These are phyloP conservation scores for Brachylomia viminalis DNA, from an alignment of 2,888 invertebrate genomes.

Conservation along the genomic window DNA sequence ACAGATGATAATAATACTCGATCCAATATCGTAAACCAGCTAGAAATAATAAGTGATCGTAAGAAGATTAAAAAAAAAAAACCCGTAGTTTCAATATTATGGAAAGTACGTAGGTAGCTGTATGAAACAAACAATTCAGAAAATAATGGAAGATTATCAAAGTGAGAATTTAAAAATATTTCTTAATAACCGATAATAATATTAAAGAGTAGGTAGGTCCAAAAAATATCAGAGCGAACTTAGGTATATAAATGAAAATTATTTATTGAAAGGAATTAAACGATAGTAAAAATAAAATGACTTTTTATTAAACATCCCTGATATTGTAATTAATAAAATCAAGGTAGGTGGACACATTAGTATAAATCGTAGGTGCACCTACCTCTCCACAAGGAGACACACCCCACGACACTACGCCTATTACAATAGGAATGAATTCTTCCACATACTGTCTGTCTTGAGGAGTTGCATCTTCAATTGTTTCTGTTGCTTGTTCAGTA, in stretches of 20 bases:
- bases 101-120: not conserved
- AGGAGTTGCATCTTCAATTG: conserved; percentile 13
- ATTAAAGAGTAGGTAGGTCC: not conserved
- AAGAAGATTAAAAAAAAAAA: not conserved
- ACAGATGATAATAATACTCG: conserved; percentile 23
- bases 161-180: not conserved
- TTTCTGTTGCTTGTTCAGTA: conserved; percentile 32
- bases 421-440: conserved; percentile 74
- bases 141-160: not conserved
- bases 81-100: not conserved
- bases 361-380: conserved; percentile 89
- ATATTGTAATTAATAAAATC: conserved; percentile 83
- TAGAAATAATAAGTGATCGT: not conserved
- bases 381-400: conserved; percentile 87
- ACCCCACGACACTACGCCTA: conserved; percentile 91
- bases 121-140: not conserved
- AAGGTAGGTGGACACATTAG: conserved; percentile 86
- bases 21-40: not conserved
- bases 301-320: conserved; percentile 54
- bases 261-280: conserved; percentile 57
- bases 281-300: conserved; percentile 32
- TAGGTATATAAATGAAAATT: conserved; percentile 21
- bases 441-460: conserved; percentile 53
- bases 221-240: not conserved
- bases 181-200: not conserved